Evolutionary conservation across 64 coral and sea anemone genomes (phyloP).

Genomic region (Catalaphyllia jardinei): DNA sequence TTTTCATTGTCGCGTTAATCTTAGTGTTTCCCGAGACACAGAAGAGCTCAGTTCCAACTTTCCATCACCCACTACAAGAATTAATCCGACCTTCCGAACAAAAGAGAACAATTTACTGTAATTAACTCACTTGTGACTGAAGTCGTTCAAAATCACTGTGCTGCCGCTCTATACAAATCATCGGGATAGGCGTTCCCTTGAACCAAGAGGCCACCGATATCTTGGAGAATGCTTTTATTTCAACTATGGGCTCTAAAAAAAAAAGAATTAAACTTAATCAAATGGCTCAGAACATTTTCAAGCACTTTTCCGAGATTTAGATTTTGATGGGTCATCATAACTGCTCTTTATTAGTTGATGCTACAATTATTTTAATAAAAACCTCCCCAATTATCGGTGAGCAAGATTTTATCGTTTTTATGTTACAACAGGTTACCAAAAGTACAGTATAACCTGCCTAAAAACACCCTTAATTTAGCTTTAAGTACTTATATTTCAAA

Average conservation of each 20-base stretch:
- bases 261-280: neutral
- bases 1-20: too few species aligned
- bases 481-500: too few species aligned
- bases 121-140: neutral
- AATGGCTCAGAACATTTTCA: neutral
- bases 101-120: neutral
- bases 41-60: neutral
- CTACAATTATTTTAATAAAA: too few species aligned
- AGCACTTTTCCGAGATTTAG: neutral
- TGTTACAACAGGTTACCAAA: too few species aligned
- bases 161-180: neutral
- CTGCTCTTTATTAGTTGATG: too few species aligned
- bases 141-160: neutral
- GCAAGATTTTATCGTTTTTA: too few species aligned
- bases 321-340: too few species aligned
- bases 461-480: too few species aligned
- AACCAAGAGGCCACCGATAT: neutral
- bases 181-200: constrained; percentile 18
- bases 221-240: constrained; percentile 19
- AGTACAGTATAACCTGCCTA: too few species aligned
- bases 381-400: too few species aligned
- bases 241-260: constrained; percentile 37
- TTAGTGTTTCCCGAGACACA: too few species aligned
- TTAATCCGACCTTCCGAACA: too few species aligned
- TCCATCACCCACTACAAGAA: neutral